Evolutionary conservation across 2,797 vertebrate species (phyloP).

Genomic region (Limnodromus scolopaceus): DNA sequence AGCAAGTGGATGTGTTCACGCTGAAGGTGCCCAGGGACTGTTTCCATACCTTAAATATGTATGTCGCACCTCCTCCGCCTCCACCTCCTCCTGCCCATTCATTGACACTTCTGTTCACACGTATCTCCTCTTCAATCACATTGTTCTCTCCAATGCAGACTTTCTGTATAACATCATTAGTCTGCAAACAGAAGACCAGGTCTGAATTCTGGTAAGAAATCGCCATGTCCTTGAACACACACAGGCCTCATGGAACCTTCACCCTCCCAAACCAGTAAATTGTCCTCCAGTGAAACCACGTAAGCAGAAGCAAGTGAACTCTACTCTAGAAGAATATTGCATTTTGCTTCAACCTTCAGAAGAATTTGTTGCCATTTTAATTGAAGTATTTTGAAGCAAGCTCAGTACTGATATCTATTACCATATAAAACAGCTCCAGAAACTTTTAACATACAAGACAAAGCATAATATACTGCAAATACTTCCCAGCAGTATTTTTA

Average conservation of each 20-base stretch:
- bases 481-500: background rate
- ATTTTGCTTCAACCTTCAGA: background rate
- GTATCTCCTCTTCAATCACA: constrained; percentile 90
- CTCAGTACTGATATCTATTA: background rate
- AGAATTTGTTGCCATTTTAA: background rate
- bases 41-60: constrained; percentile 91
- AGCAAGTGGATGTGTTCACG: background rate
- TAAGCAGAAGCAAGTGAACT: background rate
- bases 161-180: constrained; percentile 86
- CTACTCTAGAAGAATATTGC: background rate
- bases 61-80: constrained; percentile 93
- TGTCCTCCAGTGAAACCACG: background rate
- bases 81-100: constrained; percentile 91
- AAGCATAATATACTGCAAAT: background rate
- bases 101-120: constrained; percentile 82
- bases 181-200: constrained; percentile 75
- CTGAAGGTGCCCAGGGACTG: background rate
- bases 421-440: background rate
- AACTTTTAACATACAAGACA: background rate
- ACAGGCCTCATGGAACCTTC: background rate
- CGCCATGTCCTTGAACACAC: background rate
- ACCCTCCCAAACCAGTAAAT: background rate
- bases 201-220: background rate
- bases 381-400: background rate
- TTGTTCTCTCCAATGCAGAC: constrained; percentile 92